Conservation (phyloP, 2,113 vertebrate genomes). For the Lepisosteus osseus region DNA sequence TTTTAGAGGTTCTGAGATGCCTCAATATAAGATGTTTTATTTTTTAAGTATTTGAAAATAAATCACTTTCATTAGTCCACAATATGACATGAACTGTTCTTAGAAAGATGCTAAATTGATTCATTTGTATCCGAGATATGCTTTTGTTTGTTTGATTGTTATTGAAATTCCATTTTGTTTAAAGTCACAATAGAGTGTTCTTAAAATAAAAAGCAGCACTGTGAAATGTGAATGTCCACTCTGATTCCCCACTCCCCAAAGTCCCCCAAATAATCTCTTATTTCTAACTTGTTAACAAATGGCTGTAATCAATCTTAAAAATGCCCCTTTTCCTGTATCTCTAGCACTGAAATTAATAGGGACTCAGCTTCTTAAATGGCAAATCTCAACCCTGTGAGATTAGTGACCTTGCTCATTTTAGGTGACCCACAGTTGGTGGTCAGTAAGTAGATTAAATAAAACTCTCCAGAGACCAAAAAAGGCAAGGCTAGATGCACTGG, state of each 20-base stretch:
- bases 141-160: too few relatives aligned
- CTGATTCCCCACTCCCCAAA: background rate
- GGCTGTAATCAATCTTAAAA: constrained; percentile 34
- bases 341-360: constrained; percentile 23
- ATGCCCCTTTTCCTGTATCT: constrained; percentile 17
- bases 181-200: too few relatives aligned
- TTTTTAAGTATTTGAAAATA: too few relatives aligned
- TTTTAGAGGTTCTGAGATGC: too few relatives aligned
- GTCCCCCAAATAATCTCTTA: constrained; percentile 1
- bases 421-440: constrained; percentile 39
- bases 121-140: too few relatives aligned
- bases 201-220: too few relatives aligned
- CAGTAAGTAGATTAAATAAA: constrained; percentile 39
- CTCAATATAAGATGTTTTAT: too few relatives aligned
- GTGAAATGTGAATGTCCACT: too few relatives aligned
- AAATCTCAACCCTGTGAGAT: constrained; percentile 28
- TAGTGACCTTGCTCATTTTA: constrained; percentile 39
- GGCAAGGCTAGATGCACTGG: background rate
- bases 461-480: constrained; percentile 23
- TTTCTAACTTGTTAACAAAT: constrained; percentile 27
- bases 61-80: too few relatives aligned
- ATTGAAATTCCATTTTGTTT: too few relatives aligned
- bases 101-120: too few relatives aligned
- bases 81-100: too few relatives aligned
- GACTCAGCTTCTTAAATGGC: constrained; percentile 22